Percentiles rank a stretch among this genome's conserved stretches.
Conservation (phyloP, 2,113 vertebrate species). For the Hassar affinis region DNA sequence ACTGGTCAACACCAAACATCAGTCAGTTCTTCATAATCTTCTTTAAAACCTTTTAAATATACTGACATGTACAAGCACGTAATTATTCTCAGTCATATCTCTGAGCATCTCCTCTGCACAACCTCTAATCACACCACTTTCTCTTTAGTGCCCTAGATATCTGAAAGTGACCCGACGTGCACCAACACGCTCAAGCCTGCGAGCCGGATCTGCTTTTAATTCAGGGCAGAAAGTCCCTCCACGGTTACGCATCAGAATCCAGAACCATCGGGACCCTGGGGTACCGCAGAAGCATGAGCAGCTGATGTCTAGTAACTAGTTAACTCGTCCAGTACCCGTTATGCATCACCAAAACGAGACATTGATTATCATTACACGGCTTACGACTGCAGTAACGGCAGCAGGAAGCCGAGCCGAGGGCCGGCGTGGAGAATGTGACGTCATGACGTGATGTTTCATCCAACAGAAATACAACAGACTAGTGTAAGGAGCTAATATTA, state of each 20-base stretch:
- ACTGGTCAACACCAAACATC: not conserved
- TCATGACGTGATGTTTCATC: no score
- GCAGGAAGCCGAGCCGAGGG: not conserved
- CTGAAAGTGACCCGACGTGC: slow-evolving; percentile 16
- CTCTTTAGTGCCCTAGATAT: slow-evolving; percentile 7
- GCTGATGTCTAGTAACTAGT: not conserved
- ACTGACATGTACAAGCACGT: not conserved
- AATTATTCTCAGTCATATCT: not conserved
- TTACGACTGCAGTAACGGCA: not conserved
- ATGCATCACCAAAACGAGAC: not conserved
- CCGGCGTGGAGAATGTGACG: no score
- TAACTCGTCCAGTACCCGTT: not conserved
- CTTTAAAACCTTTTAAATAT: not conserved
- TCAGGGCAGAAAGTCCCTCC: not conserved
- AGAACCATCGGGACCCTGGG: not conserved
- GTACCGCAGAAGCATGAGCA: not conserved
- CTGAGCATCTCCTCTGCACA: not conserved
- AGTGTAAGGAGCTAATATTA: no score
- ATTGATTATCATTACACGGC: no score
- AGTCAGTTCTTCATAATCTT: not conserved
- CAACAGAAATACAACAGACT: no score
- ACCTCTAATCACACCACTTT: slow-evolving; percentile 14
- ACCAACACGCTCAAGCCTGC: not conserved
- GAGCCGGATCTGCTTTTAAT: not conserved
- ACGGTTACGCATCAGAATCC: not conserved